A percentile compares a stretch with the other conserved stretches of the same genome.
phyloP scores from a whole-genome alignment of 2,888 invertebrate genomes.

The Laspeyria flexula region DNA sequence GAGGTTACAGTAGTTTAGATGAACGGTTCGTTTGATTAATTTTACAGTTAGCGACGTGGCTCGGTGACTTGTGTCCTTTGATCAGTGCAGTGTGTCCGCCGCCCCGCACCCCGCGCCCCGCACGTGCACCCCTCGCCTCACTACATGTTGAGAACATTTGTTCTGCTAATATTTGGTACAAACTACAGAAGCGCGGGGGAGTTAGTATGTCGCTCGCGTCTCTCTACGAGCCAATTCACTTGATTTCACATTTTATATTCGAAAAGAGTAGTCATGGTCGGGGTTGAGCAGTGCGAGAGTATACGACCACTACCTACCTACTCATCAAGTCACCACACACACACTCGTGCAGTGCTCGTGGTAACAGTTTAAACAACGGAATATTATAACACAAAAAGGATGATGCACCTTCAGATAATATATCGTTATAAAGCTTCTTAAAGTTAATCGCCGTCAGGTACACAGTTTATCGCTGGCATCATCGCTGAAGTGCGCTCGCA shows the following conservation, averaged over 20 bases:
- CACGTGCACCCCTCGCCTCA: conserved; percentile 9
- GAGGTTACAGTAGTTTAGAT: conserved; percentile 12
- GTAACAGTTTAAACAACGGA: too few species aligned
- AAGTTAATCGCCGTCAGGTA: neutral
- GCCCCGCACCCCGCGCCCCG: too few species aligned
- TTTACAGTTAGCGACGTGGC: conserved; percentile 4
- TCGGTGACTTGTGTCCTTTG: neutral
- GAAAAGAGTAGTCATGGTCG: neutral
- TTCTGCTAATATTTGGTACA: conserved; percentile 28
- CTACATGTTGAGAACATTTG: conserved; percentile 16
- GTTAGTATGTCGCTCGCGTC: conserved; percentile 1
- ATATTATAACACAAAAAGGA: too few species aligned
- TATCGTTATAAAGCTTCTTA: neutral
- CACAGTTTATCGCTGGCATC: neutral
- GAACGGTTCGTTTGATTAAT: conserved; percentile 22
- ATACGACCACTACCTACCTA: too few species aligned
- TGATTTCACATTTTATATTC: conserved; percentile 6
- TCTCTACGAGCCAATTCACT: conserved; percentile 1
- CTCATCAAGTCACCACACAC: neutral
- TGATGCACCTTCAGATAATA: neutral
- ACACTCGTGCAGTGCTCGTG: too few species aligned
- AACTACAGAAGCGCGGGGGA: conserved; percentile 13
- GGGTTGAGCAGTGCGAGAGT: neutral
- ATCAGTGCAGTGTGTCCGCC: neutral
- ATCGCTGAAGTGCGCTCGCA: conserved; percentile 10